Evolutionary conservation across 2,888 invertebrate species (phyloP).

Genomic region (Melieria omissa): DNA sequence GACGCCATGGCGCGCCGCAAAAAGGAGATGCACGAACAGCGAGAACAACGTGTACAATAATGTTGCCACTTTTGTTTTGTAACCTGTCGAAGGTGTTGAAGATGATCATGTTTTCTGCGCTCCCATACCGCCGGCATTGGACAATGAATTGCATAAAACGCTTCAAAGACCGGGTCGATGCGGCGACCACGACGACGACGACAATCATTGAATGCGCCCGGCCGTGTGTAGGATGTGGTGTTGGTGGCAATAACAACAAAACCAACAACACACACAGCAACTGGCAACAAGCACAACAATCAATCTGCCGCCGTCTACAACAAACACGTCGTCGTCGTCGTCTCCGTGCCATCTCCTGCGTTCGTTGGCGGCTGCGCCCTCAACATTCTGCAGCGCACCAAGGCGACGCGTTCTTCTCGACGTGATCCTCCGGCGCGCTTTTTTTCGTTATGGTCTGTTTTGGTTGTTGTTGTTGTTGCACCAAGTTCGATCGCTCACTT

Average conservation of each 20-base stretch:
- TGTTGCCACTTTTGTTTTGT: constrained; percentile 65
- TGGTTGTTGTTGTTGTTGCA: constrained; percentile 40
- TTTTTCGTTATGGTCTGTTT: neutral
- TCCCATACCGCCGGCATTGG: constrained; percentile 38
- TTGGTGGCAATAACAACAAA: neutral
- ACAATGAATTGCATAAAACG: constrained; percentile 57
- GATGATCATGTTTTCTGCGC: constrained; percentile 64
- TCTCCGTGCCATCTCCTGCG: constrained; percentile 30
- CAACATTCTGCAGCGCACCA: too few species aligned
- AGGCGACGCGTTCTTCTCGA: too few species aligned
- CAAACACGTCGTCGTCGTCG: constrained; percentile 40
- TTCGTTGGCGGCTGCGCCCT: neutral
- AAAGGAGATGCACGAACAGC: too few species aligned
- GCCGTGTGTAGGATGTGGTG: constrained; percentile 24
- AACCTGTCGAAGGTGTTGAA: constrained; percentile 67
- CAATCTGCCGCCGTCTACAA: constrained; percentile 43
- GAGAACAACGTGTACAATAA: constrained; percentile 52
- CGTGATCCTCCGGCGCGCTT: neutral
- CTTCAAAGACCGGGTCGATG: constrained; percentile 13
- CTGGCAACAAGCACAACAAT: constrained; percentile 45
- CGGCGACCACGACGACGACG: constrained; percentile 9
- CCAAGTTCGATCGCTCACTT: constrained; percentile 28
- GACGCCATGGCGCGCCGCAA: neutral
- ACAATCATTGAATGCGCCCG: neutral
- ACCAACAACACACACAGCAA: neutral